Evolutionary conservation across 2,888 invertebrate species (phyloP).

Genomic region (Oxyscelio sp.): DNA sequence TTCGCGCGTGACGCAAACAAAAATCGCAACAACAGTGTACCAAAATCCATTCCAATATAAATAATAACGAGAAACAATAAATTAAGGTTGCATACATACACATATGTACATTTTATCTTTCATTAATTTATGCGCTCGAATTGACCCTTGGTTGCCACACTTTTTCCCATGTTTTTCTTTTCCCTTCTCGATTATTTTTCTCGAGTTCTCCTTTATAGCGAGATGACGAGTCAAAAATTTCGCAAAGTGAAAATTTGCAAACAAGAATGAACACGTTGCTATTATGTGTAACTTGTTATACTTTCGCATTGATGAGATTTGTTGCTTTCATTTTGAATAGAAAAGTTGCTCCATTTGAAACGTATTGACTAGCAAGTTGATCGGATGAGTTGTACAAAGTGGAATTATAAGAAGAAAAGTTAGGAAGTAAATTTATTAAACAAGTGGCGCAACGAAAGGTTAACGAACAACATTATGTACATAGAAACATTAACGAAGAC

Average conservation of each 20-base stretch:
- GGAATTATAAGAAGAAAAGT: no score
- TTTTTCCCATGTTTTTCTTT: background rate
- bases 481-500: no score
- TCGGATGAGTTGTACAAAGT: no score
- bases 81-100: slow-evolving; percentile 31
- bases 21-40: slow-evolving; percentile 9
- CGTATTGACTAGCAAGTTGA: no score
- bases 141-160: slow-evolving; percentile 40
- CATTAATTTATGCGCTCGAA: slow-evolving; percentile 14
- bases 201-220: no score
- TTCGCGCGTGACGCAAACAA: slow-evolving; percentile 1
- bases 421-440: background rate
- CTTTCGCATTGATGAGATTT: background rate
- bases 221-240: background rate
- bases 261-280: background rate
- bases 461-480: slow-evolving; percentile 47
- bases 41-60: slow-evolving; percentile 21
- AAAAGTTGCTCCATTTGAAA: no score
- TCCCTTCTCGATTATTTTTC: no score
- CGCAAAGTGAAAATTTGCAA: background rate
- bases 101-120: slow-evolving; percentile 44
- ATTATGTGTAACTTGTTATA: background rate
- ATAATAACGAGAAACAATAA: slow-evolving; percentile 34
- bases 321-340: background rate
- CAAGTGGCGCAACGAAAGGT: slow-evolving; percentile 38